Evolutionary conservation across 2,113 vertebrate genomes (phyloP).

Genomic region (Solea senegalensis): DNA sequence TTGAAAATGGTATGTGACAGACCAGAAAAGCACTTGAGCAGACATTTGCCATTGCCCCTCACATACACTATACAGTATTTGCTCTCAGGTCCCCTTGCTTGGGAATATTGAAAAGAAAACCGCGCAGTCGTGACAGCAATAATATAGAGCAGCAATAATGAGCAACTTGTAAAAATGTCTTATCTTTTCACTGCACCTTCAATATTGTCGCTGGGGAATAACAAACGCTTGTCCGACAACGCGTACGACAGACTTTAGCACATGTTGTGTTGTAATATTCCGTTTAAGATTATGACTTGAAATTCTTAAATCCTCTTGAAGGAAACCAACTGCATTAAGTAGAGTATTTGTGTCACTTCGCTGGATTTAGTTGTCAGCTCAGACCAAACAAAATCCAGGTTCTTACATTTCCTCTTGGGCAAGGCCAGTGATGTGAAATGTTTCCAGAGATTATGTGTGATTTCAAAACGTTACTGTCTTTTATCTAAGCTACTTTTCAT

Average conservation of each 20-base stretch:
- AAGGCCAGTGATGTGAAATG: slow-evolving; percentile 37
- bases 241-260: slow-evolving; percentile 56
- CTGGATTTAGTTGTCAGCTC: slow-evolving; percentile 52
- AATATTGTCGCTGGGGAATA: slow-evolving; percentile 64
- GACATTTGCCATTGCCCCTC: slow-evolving; percentile 40
- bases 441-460: slow-evolving; percentile 46
- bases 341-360: slow-evolving; percentile 24
- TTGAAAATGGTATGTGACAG: slow-evolving; percentile 9
- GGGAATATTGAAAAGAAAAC: slow-evolving; percentile 65
- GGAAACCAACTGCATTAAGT: slow-evolving; percentile 37
- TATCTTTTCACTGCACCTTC: slow-evolving; percentile 37
- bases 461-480: slow-evolving; percentile 28
- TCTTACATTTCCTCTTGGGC: slow-evolving; percentile 22
- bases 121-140: slow-evolving; percentile 47
- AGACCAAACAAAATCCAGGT: slow-evolving; percentile 37
- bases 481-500: slow-evolving; percentile 37
- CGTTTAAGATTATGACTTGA: slow-evolving; percentile 63
- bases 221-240: slow-evolving; percentile 48
- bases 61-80: slow-evolving; percentile 31
- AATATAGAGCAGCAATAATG: slow-evolving; percentile 46
- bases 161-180: slow-evolving; percentile 48
- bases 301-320: slow-evolving; percentile 62
- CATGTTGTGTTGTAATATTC: slow-evolving; percentile 60
- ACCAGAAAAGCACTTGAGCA: slow-evolving; percentile 56
- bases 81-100: slow-evolving; percentile 54